Evolutionary conservation across 2,888 invertebrate genomes (phyloP).

Genomic region (Lysandra coridon): DNA sequence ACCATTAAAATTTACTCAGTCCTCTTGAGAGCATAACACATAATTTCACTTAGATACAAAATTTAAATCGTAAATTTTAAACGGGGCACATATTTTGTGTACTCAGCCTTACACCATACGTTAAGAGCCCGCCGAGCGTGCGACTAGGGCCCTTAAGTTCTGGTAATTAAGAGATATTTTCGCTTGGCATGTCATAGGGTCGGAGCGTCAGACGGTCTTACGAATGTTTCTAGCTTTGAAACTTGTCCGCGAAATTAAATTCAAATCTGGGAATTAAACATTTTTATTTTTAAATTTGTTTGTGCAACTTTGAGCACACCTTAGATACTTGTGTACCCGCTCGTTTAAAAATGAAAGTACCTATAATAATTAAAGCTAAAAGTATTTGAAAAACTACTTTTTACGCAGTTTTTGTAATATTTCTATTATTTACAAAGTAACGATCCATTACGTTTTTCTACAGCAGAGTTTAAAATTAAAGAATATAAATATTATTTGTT

Average conservation of each 20-base stretch:
- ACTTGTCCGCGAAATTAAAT: slow-evolving; percentile 64
- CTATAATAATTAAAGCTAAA: neutral
- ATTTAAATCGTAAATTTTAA: slow-evolving; percentile 27
- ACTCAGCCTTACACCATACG: slow-evolving; percentile 46
- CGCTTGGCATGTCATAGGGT: slow-evolving; percentile 68
- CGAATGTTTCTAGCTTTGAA: slow-evolving; percentile 62
- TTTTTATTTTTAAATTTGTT: slow-evolving; percentile 44
- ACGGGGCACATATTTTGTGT: slow-evolving; percentile 23
- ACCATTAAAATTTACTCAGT: neutral
- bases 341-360: neutral
- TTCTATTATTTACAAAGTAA: too few relatives aligned
- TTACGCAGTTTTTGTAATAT: too few relatives aligned
- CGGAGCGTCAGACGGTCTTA: slow-evolving; percentile 55
- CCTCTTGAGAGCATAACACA: neutral
- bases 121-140: slow-evolving; percentile 52
- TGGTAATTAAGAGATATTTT: slow-evolving; percentile 72
- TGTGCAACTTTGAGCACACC: slow-evolving; percentile 33
- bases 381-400: neutral
- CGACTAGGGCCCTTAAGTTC: slow-evolving; percentile 68
- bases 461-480: too few relatives aligned
- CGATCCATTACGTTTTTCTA: too few relatives aligned
- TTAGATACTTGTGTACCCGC: slow-evolving; percentile 8
- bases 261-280: slow-evolving; percentile 59
- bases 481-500: too few relatives aligned
- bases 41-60: slow-evolving; percentile 27